phyloP scores from a whole-genome alignment of 2,797 vertebrate species.

The Pipistrellus pygmaeus region DNA sequence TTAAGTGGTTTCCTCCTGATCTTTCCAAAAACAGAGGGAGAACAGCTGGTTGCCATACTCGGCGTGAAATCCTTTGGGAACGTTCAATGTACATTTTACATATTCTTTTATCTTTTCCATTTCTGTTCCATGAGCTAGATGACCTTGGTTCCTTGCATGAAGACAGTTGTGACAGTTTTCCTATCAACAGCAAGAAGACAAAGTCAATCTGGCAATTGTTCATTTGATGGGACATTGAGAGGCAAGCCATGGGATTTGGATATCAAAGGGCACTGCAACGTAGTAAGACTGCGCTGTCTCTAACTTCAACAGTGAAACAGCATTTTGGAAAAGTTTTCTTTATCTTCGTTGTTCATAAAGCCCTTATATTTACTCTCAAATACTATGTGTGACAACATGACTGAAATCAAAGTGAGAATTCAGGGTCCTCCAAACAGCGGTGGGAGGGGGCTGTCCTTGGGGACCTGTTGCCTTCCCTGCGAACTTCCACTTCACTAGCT shows the following conservation, averaged over 20 bases:
- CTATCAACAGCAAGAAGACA: not conserved
- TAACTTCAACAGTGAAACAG: accelerated
- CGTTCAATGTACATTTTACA: not conserved
- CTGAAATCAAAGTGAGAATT: not conserved
- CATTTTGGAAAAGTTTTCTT: not conserved
- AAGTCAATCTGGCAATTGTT: not conserved
- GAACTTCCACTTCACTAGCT: accelerated
- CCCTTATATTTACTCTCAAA: not conserved
- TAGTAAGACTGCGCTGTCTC: accelerated
- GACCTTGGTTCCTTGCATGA: not conserved
- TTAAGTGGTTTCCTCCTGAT: not conserved
- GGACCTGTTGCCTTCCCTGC: accelerated
- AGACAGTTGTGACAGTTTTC: not conserved
- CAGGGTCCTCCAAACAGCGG: not conserved
- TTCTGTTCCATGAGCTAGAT: not conserved
- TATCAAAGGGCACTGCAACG: accelerated
- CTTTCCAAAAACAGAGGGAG: not conserved
- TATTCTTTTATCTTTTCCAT: not conserved
- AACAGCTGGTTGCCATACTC: not conserved
- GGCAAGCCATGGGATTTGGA: not conserved
- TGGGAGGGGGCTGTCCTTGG: not conserved
- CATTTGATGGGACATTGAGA: not conserved
- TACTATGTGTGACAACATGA: accelerated
- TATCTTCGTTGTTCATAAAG: accelerated
- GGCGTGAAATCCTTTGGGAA: not conserved